These are phyloP conservation scores for Choristoneura rosaceana DNA, from an alignment of 2,888 invertebrate genomes.

Conservation along the genomic window DNA sequence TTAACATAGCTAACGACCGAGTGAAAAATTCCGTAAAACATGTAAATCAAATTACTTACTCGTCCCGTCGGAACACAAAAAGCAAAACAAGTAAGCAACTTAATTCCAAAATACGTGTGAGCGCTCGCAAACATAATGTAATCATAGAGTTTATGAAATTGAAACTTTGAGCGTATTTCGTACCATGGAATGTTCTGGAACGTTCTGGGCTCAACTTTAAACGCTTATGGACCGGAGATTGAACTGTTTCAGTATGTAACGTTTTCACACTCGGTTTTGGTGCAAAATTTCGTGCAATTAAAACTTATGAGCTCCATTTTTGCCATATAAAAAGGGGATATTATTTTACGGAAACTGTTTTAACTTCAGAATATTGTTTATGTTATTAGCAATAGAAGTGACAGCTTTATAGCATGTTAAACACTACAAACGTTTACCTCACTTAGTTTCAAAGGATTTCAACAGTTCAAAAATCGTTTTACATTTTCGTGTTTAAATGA, in stretches of 20 bases:
- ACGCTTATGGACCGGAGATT: conserved; percentile 35
- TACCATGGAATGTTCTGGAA: conserved; percentile 24
- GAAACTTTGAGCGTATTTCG: conserved; percentile 34
- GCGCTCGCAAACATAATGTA: conserved; percentile 19
- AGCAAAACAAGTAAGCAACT: conserved; percentile 16
- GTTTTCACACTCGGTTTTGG: conserved; percentile 30
- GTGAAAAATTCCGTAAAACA: neutral
- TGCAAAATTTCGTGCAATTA: conserved; percentile 37
- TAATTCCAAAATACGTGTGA: conserved; percentile 22
- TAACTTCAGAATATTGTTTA: neutral
- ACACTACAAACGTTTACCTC: too few relatives aligned
- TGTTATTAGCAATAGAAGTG: too few relatives aligned
- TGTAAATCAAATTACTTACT: neutral
- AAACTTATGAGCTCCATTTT: conserved; percentile 34
- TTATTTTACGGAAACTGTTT: conserved; percentile 11
- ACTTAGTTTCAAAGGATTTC: too few relatives aligned
- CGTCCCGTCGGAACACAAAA: neutral
- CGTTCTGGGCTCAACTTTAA: conserved; percentile 26
- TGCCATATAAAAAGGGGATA: conserved; percentile 28
- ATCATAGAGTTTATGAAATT: conserved; percentile 35
- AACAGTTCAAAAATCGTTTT: too few relatives aligned
- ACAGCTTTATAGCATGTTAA: too few relatives aligned
- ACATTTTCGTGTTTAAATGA: too few relatives aligned
- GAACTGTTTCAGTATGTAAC: conserved; percentile 35
- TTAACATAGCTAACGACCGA: too few relatives aligned